Evolutionary conservation across 2,888 invertebrate genomes (phyloP).

Genomic region (Callyntrura guangdongensis): DNA sequence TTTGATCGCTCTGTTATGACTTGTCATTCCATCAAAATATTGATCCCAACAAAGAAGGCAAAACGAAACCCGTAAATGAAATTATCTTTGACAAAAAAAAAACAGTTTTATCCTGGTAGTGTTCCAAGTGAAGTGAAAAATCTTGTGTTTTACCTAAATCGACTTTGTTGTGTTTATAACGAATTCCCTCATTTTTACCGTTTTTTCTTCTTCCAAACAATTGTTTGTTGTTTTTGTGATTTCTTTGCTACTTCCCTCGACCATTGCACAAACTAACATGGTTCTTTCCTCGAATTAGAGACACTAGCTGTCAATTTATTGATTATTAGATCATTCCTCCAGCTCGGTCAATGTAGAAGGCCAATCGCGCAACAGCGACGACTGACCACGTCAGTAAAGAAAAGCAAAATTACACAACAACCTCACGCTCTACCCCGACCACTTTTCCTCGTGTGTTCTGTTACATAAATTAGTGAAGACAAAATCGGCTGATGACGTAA

Average conservation of each 20-base stretch:
- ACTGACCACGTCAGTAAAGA: background rate
- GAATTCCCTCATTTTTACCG: too few species aligned
- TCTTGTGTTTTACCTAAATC: too few species aligned
- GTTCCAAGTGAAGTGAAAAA: background rate
- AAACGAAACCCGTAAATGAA: background rate
- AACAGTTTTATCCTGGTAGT: background rate
- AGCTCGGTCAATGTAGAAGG: too few species aligned
- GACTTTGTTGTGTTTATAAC: too few species aligned
- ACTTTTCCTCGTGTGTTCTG: background rate
- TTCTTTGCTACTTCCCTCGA: too few species aligned
- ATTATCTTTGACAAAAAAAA: background rate
- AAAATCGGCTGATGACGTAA: too few species aligned
- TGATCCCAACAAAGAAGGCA: background rate
- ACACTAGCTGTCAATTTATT: constrained; percentile 52
- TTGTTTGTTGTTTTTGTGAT: too few species aligned
- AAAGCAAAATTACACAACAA: background rate
- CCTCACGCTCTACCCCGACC: background rate
- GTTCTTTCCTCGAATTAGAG: background rate
- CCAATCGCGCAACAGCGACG: too few species aligned
- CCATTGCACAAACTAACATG: too few species aligned
- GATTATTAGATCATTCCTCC: constrained; percentile 50
- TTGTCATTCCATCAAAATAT: background rate
- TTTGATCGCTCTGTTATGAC: background rate
- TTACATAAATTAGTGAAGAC: too few species aligned
- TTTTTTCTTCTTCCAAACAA: too few species aligned